These are phyloP conservation scores for Phortica variegata DNA, from an alignment of 1,140 invertebrate genomes.

Conservation along the genomic window DNA sequence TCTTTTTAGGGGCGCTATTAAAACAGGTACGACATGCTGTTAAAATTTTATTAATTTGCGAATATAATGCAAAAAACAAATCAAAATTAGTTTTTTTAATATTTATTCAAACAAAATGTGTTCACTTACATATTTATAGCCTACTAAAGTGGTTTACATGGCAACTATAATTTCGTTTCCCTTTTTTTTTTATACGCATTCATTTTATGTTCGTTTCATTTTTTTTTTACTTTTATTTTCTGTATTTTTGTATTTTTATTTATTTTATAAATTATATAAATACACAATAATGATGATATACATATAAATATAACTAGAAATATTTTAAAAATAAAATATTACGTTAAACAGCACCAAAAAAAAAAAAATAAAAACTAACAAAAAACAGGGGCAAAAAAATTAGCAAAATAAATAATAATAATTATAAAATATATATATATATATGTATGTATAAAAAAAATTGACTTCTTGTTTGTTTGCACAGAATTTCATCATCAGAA, in stretches of 20 bases:
- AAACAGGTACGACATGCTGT: too few relatives aligned
- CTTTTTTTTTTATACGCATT: constrained; percentile 17
- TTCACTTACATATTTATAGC: too few relatives aligned
- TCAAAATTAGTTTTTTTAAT: too few relatives aligned
- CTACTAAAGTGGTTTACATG: too few relatives aligned
- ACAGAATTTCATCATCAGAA: too few relatives aligned
- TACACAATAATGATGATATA: constrained; percentile 2
- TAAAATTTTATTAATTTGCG: too few relatives aligned
- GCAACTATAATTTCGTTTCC: too few relatives aligned
- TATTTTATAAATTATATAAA: constrained; percentile 14
- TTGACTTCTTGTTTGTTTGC: too few relatives aligned
- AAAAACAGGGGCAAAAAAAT: constrained; percentile 35
- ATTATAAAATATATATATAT: constrained; percentile 4
- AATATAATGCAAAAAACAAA: constrained; percentile 32
- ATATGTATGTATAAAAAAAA: neutral
- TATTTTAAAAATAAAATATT: constrained; percentile 18
- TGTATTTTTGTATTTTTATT: constrained; percentile 4
- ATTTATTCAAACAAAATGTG: too few relatives aligned
- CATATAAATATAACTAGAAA: constrained; percentile 12
- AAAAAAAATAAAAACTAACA: constrained; percentile 27
- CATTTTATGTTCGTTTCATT: neutral
- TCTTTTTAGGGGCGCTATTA: too few relatives aligned
- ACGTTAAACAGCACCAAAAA: constrained; percentile 20
- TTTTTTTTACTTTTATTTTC: constrained; percentile 5
- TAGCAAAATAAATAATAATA: constrained; percentile 4